These are phyloP conservation scores for Sylvia borin DNA, from an alignment of 2,797 vertebrate species.

Conservation along the genomic window DNA sequence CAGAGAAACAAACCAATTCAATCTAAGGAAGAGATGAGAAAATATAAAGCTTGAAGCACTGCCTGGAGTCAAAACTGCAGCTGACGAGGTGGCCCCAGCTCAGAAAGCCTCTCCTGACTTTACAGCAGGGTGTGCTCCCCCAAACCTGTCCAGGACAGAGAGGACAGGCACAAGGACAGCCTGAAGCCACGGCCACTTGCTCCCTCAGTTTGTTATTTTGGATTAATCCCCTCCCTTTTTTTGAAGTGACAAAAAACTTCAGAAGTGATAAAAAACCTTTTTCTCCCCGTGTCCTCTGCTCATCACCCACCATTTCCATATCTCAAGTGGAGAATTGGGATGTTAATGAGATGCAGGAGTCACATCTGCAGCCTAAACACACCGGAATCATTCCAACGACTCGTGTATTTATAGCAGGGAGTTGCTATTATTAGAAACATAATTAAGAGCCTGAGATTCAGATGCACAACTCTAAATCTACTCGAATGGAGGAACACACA, in stretches of 20 bases:
- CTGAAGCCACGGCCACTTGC: not conserved
- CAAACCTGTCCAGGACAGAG: not conserved
- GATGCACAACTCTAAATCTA: not conserved
- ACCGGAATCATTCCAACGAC: not conserved
- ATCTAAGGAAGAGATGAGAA: accelerated
- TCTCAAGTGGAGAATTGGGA: not conserved
- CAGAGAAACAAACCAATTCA: not conserved
- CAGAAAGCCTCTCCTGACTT: not conserved
- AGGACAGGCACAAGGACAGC: not conserved
- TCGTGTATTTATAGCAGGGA: conserved; percentile 44
- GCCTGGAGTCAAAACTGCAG: accelerated
- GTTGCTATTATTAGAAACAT: conserved; percentile 51
- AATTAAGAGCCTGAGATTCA: conserved; percentile 52
- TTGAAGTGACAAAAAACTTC: not conserved
- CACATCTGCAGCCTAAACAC: conserved; percentile 38
- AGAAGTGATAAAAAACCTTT: not conserved
- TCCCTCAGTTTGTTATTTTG: not conserved
- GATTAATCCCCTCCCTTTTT: not conserved
- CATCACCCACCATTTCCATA: not conserved
- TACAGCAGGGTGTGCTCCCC: not conserved
- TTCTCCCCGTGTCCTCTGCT: not conserved
- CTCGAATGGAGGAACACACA: not conserved
- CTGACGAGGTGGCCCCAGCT: accelerated
- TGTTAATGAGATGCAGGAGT: conserved; percentile 50
- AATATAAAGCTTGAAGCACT: accelerated